phyloP scores from a whole-genome alignment of 2,797 vertebrate species.

The Takifugu rubripes region DNA sequence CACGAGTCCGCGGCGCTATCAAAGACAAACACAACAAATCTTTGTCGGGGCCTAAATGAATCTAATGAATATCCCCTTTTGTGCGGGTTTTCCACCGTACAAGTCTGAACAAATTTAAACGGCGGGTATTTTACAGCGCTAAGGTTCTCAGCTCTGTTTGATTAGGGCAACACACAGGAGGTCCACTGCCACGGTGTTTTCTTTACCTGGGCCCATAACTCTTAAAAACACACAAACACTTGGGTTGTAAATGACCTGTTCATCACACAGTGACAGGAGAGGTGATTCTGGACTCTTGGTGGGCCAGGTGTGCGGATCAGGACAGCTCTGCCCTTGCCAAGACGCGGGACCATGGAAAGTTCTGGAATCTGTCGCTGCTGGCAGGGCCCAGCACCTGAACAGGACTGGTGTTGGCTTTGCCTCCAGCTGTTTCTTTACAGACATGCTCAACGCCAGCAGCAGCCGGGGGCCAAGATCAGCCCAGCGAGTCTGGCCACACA shows the following conservation, averaged over 20 bases:
- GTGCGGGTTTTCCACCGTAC: constrained; percentile 54
- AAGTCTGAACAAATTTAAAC: constrained; percentile 49
- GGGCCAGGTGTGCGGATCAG: constrained; percentile 77
- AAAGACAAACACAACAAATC: constrained; percentile 45
- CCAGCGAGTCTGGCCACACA: constrained; percentile 71
- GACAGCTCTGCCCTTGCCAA: constrained; percentile 66
- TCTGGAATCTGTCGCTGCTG: constrained; percentile 79
- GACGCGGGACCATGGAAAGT: constrained; percentile 74
- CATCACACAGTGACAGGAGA: constrained; percentile 76
- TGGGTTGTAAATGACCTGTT: constrained; percentile 79
- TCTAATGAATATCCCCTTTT: constrained; percentile 40
- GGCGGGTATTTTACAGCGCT: constrained; percentile 49
- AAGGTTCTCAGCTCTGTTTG: constrained; percentile 69
- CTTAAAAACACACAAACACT: constrained; percentile 80
- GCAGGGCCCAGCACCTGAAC: constrained; percentile 65
- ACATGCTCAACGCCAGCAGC: constrained; percentile 71
- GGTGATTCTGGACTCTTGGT: constrained; percentile 75
- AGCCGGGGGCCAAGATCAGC: constrained; percentile 73
- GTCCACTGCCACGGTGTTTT: constrained; percentile 69
- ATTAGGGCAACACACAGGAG: constrained; percentile 72
- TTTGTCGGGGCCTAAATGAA: constrained; percentile 14
- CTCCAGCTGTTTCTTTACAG: constrained; percentile 79
- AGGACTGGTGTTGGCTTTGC: constrained; percentile 77
- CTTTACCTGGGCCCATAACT: constrained; percentile 74
- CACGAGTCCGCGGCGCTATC: constrained; percentile 22